A percentile compares a stretch with the other conserved stretches of the same genome.
Evolutionary conservation across 2,797 vertebrate species (phyloP).

Genomic region (Cossypha niveicapilla): DNA sequence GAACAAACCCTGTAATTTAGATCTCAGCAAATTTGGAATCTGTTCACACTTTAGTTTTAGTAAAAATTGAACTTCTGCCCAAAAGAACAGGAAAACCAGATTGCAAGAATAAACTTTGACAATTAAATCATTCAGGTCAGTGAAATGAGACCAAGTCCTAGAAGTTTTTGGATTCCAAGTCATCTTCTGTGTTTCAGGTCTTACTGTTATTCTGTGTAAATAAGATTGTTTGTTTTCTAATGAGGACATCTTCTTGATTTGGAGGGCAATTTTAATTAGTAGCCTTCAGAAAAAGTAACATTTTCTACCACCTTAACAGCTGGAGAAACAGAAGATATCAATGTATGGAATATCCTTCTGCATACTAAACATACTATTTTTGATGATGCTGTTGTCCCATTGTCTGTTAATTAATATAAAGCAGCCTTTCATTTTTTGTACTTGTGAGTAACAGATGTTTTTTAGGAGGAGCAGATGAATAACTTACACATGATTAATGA

Average conservation of each 20-base stretch:
- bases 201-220: not conserved
- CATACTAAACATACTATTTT: not conserved
- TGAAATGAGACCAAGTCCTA: not conserved
- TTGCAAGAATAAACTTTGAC: not conserved
- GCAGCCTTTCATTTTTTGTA: constrained; percentile 5
- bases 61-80: not conserved
- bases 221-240: not conserved
- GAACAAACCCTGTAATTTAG: not conserved
- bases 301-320: not conserved
- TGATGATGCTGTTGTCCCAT: not conserved
- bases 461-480: constrained; percentile 44
- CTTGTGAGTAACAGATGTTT: constrained; percentile 47
- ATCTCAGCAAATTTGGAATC: not conserved
- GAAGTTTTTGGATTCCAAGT: not conserved
- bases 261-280: not conserved
- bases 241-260: not conserved
- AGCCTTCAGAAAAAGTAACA: not conserved
- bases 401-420: constrained; percentile 4
- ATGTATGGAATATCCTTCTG: not conserved
- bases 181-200: not conserved
- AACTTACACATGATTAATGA: constrained; percentile 2
- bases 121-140: not conserved
- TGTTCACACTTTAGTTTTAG: not conserved
- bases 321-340: not conserved
- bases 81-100: not conserved